phyloP scores from a whole-genome alignment of 2,888 invertebrate genomes.

The Lasioglossum figueresi region DNA sequence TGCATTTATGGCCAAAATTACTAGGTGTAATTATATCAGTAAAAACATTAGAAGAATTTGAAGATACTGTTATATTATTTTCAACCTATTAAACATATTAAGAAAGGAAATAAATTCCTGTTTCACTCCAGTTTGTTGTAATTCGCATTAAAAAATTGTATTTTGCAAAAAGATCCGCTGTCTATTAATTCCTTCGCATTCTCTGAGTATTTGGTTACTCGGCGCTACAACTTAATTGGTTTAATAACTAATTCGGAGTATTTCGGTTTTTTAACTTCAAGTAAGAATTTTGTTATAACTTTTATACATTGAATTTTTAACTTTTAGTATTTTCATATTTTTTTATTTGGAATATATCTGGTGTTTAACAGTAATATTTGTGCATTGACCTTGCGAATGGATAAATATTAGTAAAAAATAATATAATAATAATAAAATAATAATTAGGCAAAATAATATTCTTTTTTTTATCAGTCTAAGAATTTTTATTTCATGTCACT shows the following conservation, averaged over 20 bases:
- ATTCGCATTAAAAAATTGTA: too few species aligned
- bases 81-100: too few species aligned
- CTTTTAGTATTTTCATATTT: neutral
- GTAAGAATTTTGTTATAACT: neutral
- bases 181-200: too few species aligned
- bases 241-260: neutral
- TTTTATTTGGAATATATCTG: neutral
- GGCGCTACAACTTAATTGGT: neutral
- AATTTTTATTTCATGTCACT: neutral
- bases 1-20: too few species aligned
- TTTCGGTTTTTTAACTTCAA: neutral
- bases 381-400: neutral
- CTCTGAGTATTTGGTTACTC: too few species aligned
- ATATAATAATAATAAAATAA: neutral
- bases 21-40: too few species aligned
- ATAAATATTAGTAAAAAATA: neutral
- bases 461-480: neutral
- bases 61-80: too few species aligned
- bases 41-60: too few species aligned
- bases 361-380: neutral
- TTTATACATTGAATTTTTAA: neutral
- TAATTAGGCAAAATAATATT: too few species aligned
- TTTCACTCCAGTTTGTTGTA: too few species aligned
- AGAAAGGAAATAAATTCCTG: too few species aligned
- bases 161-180: too few species aligned